Evolutionary conservation across 2,113 vertebrate genomes (phyloP).

Genomic region (Daubentonia madagascariensis): DNA sequence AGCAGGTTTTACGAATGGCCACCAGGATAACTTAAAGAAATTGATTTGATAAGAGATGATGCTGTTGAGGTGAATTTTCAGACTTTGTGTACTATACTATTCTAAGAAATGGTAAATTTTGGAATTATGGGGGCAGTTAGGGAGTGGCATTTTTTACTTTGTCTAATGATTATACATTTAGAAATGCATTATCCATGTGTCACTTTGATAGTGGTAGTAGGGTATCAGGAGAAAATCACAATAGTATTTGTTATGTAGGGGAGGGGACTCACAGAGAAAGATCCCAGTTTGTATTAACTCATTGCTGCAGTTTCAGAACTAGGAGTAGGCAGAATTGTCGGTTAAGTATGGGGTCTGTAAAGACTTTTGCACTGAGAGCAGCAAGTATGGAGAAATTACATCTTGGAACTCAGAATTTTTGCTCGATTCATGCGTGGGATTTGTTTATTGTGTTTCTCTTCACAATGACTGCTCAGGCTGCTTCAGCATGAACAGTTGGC

Average conservation of each 20-base stretch:
- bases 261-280: not conserved
- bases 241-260: not conserved
- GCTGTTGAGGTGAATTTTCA: not conserved
- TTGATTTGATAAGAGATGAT: not conserved
- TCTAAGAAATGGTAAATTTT: not conserved
- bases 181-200: not conserved
- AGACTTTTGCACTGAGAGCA: not conserved
- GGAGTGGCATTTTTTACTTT: not conserved
- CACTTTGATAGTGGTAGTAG: not conserved
- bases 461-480: slow-evolving; percentile 50
- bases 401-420: slow-evolving; percentile 15
- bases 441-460: slow-evolving; percentile 63
- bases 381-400: not conserved
- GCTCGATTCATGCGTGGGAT: slow-evolving; percentile 18
- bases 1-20: not conserved
- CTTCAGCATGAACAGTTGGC: slow-evolving; percentile 55
- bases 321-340: not conserved
- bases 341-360: not conserved
- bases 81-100: not conserved
- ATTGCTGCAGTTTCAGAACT: not conserved
- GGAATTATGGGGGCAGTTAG: not conserved
- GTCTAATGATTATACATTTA: slow-evolving; percentile 17
- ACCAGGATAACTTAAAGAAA: not conserved
- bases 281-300: not conserved
- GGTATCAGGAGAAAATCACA: not conserved